Base-by-base conservation (phyloP, 2,888 invertebrate genomes). In the Crossocerus cetratus region DNA sequence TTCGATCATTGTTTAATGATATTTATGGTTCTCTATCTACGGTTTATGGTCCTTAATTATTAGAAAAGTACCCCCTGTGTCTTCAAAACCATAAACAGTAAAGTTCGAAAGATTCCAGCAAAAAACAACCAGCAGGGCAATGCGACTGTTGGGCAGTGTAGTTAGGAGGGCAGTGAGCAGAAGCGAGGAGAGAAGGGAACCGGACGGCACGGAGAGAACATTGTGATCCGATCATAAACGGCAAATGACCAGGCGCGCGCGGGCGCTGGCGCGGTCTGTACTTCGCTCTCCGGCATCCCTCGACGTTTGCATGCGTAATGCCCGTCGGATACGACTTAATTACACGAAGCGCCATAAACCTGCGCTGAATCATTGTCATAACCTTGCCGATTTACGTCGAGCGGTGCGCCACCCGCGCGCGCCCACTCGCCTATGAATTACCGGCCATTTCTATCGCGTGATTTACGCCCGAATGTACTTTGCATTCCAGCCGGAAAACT, bases 311-410 rank as follows among this genome's bases (percentile, higher is more conserved):
- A 77, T 74, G 73, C 76, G 78, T 78, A 80, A 77, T 80, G 73
- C 66, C 65, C 69, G 67, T 77, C 60, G 74, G 67, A 74, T 72
- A 76, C 77, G 82, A 84, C 84, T 85, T 84, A 85, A 86, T 85
- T 86, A 86, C 80, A 81, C 76, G 80, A 77, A 77, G 81, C 79
- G 78, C 82, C 79, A 78, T 81, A 84, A 86, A 84, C 82, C 80
- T 78, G 66, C 76, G 81, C 76, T 85, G 86, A 87, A 84, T 86
- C 83, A 87, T 86, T 84, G 83, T 83, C 83, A 71, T 75, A 84
- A 83, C 77, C 84, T 84, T 82, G 84, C 78, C 86, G 83, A 86
- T 86, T 85, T 84, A 83, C 81, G 74, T 72, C 67, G 73, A 75
- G 70, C 69, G 69, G 69, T 76, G 76, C 68, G 70, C 72, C 66